Base-by-base conservation (phyloP, 2,797 vertebrate genomes). In the Mormyrus hasselquistii region DNA sequence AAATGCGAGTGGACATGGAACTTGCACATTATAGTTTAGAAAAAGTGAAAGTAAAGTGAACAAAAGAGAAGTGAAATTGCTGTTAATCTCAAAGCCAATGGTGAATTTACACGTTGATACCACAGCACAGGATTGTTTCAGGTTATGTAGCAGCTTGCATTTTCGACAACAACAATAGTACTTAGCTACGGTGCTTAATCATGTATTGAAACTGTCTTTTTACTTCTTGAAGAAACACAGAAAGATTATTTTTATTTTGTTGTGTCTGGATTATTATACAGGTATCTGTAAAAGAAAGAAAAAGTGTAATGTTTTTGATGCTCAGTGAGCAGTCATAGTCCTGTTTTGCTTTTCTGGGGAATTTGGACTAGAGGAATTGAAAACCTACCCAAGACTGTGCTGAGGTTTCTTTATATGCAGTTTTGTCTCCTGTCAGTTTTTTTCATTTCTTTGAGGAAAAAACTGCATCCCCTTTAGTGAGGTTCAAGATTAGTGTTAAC, bases 41-140 rank as follows among this genome's bases (percentile, higher is more conserved):
- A 52, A 69, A 53, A 90, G 84, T 92, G 92, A 94, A 92, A 94
- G 91, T 93, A 41, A 41, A 50, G 12, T 47, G 2, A 57, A 47
- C 10, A 49, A 57, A 88, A 85, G 92, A 94, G 94, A 95, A 95
- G 94, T 95, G 93, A 95, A 95, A 95, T 93, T 49, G 1, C 6
- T 41, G 86, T 87, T 89, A 44, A 79, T 79, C 19, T 19, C 10
- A n/a, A 79, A 79, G 34, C 16, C 38, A 44, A 29, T 0, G 0
- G 7, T 79, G 73, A 19, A 41, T 79, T 38, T 38, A 73, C 65
- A 38, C 4, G 5, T 8, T 79, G 73, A 44, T 41, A n/a, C 73
- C 34, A 19, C 14, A 44, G 38, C 73, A 9, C 2, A 19, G 73
- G 38, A 44, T 7, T 3, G 73, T 16, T n/a, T 44, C 38, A n/a